Evolutionary conservation across 2,797 vertebrate genomes (phyloP), one percentile per base, ranked within the genome.

Genomic region (Todus mexicanus): DNA sequence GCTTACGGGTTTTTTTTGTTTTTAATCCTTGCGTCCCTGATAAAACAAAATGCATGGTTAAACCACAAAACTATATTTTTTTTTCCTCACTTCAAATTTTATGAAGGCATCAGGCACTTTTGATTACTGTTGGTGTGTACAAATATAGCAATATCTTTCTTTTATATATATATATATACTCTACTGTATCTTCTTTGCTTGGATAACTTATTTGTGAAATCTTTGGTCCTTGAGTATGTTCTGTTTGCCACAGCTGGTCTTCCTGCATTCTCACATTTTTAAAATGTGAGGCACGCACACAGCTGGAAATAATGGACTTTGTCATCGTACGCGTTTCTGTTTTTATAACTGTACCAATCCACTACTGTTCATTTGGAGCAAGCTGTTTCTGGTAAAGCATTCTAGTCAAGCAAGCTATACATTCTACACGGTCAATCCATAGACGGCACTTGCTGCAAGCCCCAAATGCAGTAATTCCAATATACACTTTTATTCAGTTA

Each of bases 191-290:
- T 95, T 95, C 95, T 96, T 94, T 96, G 98, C 98, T 97, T 85
- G 96, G 97, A 97, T 97, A 97, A 97, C 96, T 98, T 98, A 98
- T 98, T 97, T 97, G 97, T 97, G 97, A 98, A 98, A 98, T 99
- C 98, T 99, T 99, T 99, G 99, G 99, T 99, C 98, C 99, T 98
- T 98, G 98, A 99, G 98, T 98, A 97, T 95, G 91, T 78, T 98
- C 97, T 96, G 94, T 98, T 98, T 96, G 97, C 97, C 96, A 89
- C 96, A 97, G 97, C 96, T 97, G 97, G 59, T 90, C 96, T 90
- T 97, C 96, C 96, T 95, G 95, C 96, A 96, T 91, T 95, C 96
- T 91, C 97, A 97, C 96, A 97, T 97, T 97, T 96, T 93, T 92
- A 96, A 90, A 98, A 97, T 87, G 97, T 80, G 92, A 98, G 96